Conservation (phyloP, 2,888 invertebrate species). For the Drosophila merina region DNA sequence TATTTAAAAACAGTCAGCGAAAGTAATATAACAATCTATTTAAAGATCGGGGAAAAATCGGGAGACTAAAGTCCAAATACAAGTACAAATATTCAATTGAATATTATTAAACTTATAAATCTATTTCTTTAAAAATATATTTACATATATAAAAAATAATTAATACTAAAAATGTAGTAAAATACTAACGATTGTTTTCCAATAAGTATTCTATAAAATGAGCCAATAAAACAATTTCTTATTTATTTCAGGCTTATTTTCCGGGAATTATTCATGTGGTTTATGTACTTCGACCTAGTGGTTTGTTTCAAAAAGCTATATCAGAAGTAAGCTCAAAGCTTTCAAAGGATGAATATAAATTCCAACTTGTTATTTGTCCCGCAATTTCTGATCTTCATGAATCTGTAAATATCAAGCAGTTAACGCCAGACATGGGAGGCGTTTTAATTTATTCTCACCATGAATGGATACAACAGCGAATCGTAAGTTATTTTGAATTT, state of each 20-base stretch:
- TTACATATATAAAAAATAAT: no score
- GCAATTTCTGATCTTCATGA: constrained; percentile 93
- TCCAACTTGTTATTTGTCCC: constrained; percentile 94
- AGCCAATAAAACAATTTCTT: background rate
- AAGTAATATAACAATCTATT: no score
- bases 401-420: constrained; percentile 91
- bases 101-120: no score
- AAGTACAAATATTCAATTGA: no score
- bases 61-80: no score
- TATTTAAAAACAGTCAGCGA: no score
- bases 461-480: constrained; percentile 98
- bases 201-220: background rate
- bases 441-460: constrained; percentile 94
- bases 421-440: constrained; percentile 96
- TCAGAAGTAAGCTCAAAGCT: constrained; percentile 95
- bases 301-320: constrained; percentile 97
- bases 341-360: constrained; percentile 96
- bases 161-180: no score
- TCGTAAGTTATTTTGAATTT: constrained; percentile 87
- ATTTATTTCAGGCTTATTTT: constrained; percentile 91
- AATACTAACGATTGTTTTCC: no score
- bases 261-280: constrained; percentile 96
- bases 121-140: no score
- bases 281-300: constrained; percentile 96
- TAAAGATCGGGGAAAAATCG: no score